These are phyloP conservation scores for Euura lappo DNA, from an alignment of 1,140 invertebrate genomes.

Conservation along the genomic window DNA sequence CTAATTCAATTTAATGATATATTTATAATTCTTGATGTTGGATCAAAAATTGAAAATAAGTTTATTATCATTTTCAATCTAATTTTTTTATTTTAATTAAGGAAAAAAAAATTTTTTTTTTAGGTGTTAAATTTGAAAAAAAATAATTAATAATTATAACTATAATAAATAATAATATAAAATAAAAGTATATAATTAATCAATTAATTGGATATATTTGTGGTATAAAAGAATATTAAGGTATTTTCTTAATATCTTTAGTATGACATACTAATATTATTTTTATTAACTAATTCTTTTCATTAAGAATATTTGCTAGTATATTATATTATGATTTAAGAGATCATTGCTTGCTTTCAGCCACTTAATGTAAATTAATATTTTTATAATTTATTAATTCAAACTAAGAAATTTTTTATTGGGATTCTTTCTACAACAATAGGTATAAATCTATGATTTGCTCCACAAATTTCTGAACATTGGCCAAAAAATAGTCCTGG, in stretches of 20 bases:
- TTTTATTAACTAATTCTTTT: conserved; percentile 33
- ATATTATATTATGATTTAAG: conserved; percentile 30
- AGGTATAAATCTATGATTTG: conserved; percentile 79
- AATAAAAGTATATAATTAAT: conserved; percentile 44
- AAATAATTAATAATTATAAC: background rate
- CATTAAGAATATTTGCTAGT: conserved; percentile 63
- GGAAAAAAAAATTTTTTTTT: conserved; percentile 50
- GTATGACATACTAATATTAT: conserved; percentile 54
- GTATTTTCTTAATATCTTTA: conserved; percentile 61
- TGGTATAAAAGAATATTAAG: conserved; percentile 63
- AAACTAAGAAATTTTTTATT: conserved; percentile 63
- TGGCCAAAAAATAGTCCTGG: conserved; percentile 67
- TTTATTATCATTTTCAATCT: conserved; percentile 64
- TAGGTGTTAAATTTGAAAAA: conserved; percentile 47
- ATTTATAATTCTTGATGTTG: conserved; percentile 52
- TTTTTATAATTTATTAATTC: conserved; percentile 57
- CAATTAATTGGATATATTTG: conserved; percentile 63
- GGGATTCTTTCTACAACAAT: conserved; percentile 69
- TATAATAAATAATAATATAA: background rate
- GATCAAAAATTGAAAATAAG: conserved; percentile 64
- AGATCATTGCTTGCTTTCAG: conserved; percentile 49
- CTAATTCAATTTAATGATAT: conserved; percentile 64
- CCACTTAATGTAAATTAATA: conserved; percentile 61
- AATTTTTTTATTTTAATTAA: conserved; percentile 41
- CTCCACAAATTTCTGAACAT: conserved; percentile 54